phyloP scores from a whole-genome alignment of 2,888 invertebrate genomes.

The Polymixis flavicincta region DNA sequence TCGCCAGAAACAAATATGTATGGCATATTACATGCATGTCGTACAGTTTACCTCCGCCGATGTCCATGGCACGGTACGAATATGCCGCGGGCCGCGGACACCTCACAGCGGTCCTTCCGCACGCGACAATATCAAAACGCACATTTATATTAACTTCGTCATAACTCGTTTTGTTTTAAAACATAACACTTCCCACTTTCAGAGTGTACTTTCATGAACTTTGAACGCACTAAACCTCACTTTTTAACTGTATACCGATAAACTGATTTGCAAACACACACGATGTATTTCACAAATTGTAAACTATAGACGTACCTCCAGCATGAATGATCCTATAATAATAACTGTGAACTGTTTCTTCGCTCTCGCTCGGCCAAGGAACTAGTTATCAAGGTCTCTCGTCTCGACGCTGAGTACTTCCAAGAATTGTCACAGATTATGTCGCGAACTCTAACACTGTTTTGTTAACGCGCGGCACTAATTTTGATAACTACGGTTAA shows the following conservation, averaged over 20 bases:
- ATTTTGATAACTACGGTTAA: constrained; percentile 51
- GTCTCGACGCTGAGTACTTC: constrained; percentile 87
- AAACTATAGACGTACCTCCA: constrained; percentile 90
- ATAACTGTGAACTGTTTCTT: constrained; percentile 83
- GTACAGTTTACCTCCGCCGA: constrained; percentile 87
- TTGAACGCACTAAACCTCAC: constrained; percentile 83
- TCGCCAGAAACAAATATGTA: constrained; percentile 72
- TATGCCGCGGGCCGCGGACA: constrained; percentile 79
- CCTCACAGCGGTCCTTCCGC: constrained; percentile 84
- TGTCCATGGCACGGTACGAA: constrained; percentile 86
- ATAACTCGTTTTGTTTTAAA: constrained; percentile 77
- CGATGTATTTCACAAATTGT: constrained; percentile 82
- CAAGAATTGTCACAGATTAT: constrained; percentile 87
- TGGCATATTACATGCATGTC: constrained; percentile 82
- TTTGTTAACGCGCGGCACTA: constrained; percentile 63
- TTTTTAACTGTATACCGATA: constrained; percentile 72
- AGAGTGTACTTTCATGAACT: constrained; percentile 77
- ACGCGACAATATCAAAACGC: constrained; percentile 81
- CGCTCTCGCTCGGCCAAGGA: constrained; percentile 88
- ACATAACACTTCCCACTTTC: constrained; percentile 79
- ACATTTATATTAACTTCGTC: constrained; percentile 85
- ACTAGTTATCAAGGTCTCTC: constrained; percentile 91
- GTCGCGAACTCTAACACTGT: constrained; percentile 76
- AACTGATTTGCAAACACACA: constrained; percentile 78
- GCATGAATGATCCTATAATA: constrained; percentile 90